Evolutionary conservation across 2,888 invertebrate species (phyloP).

Genomic region (Ferdinandea cuprea): DNA sequence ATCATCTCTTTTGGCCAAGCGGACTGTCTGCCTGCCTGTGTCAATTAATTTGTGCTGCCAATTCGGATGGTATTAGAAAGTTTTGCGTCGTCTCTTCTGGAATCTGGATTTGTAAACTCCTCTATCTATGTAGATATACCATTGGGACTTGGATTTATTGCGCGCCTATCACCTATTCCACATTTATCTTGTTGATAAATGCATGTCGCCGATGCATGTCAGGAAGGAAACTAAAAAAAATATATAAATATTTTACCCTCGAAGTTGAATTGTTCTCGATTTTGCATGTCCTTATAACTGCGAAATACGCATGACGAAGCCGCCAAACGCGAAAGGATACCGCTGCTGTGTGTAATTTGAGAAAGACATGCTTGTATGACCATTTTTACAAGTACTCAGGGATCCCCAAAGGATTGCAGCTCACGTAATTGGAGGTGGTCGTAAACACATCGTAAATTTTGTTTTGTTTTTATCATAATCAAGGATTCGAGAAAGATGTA

Average conservation of each 20-base stretch:
- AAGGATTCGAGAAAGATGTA: background rate
- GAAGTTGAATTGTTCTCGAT: background rate
- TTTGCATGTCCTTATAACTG: slow-evolving; percentile 58
- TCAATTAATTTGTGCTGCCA: slow-evolving; percentile 56
- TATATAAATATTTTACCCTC: slow-evolving; percentile 8
- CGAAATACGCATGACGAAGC: slow-evolving; percentile 13
- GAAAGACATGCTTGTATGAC: background rate
- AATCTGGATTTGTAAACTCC: slow-evolving; percentile 42
- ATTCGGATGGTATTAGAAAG: slow-evolving; percentile 58
- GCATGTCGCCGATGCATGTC: slow-evolving; percentile 27
- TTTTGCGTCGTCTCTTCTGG: background rate
- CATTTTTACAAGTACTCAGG: background rate
- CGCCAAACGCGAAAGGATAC: slow-evolving; percentile 55
- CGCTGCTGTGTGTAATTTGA: slow-evolving; percentile 31
- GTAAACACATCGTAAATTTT: slow-evolving; percentile 70
- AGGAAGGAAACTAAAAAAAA: slow-evolving; percentile 10
- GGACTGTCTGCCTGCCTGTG: slow-evolving; percentile 19
- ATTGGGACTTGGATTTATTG: slow-evolving; percentile 35
- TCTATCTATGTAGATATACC: slow-evolving; percentile 17
- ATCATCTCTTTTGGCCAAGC: slow-evolving; percentile 1
- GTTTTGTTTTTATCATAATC: slow-evolving; percentile 1
- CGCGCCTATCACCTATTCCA: slow-evolving; percentile 7
- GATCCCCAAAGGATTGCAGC: slow-evolving; percentile 8
- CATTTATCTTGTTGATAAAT: slow-evolving; percentile 57
- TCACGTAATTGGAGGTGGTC: slow-evolving; percentile 66